Evolutionary conservation across 2,113 vertebrate genomes (phyloP), one percentile per base, ranked within the genome.

Genomic region (Trichechus manatus): DNA sequence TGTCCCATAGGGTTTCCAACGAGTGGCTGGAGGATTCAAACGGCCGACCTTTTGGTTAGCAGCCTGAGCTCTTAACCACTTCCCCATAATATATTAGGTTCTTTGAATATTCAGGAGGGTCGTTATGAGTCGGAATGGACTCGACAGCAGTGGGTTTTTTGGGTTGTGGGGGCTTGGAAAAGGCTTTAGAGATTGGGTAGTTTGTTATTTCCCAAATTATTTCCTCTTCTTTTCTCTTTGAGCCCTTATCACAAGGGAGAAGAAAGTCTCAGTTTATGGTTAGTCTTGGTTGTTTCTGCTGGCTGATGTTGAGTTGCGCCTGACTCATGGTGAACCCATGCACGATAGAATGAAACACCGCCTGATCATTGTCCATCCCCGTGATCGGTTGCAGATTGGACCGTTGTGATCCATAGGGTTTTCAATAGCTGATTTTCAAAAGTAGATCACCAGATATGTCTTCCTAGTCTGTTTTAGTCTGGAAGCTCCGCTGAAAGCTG

Each of bases 201-300:
- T 50, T 89, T 86, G 31, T 59, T 91, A 75, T 90, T 89, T 96
- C 33, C 9, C 70, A 42, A 77, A 42, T 61, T 33, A 42, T 56
- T 81, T 27, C n/a, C 2, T 47, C 33, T 94, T 89, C 56, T 11
- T 64, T 72, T 91, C 53, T 27, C 79, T 86, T 72, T 94, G 56
- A 74, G 20, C n/a, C 19, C 78, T 93, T 91, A 72, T 77, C 89
- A 79, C 63, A 66, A 29, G 63, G 14, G 31, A 88, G n/a, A 75
- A 79, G 70, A 44, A 85, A 93, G 23, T 93, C 72, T 50, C 53
- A 87, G 33, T 79, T 70, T 79, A 78, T 80, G 56, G 61, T 80
- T 90, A 29, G 66, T 91, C 33, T 93, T 72, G 33, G 68, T n/a
- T 1, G 68, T 72, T 61, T 20, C 19, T 61, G 59, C 4, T 61